phyloP scores from a whole-genome alignment of 1,140 invertebrate species.

The Ips nitidus region DNA sequence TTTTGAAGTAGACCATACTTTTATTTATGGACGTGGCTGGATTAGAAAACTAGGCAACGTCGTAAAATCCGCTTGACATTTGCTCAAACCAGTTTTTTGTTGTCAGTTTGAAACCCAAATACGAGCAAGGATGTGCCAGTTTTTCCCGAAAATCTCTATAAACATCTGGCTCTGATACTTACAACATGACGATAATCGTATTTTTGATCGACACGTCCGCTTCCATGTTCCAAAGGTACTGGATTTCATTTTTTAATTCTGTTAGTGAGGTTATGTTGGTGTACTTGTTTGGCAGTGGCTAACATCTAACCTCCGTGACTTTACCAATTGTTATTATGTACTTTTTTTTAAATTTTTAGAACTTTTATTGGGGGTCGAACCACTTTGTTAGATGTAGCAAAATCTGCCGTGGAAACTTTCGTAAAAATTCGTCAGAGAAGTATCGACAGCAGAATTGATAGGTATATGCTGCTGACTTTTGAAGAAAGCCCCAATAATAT shows the following conservation, averaged over 20 bases:
- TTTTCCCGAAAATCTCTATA: constrained; percentile 5
- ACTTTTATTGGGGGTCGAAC: constrained; percentile 95
- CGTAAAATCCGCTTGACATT: constrained; percentile 17
- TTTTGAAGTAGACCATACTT: too few relatives aligned
- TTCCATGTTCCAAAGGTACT: constrained; percentile 92
- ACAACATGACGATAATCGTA: constrained; percentile 96
- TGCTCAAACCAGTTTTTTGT: constrained; percentile 22
- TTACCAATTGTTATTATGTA: neutral
- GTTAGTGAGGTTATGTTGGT: constrained; percentile 28
- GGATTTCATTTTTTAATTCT: constrained; percentile 4
- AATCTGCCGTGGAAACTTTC: constrained; percentile 97
- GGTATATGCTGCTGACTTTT: constrained; percentile 98
- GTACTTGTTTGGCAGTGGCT: constrained; percentile 20
- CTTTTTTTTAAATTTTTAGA: constrained; percentile 53
- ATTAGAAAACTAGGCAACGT: constrained; percentile 7
- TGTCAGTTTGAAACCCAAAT: constrained; percentile 26
- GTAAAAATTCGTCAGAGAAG: constrained; percentile 95
- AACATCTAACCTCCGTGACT: neutral
- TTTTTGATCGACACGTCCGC: constrained; percentile 98
- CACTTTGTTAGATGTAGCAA: constrained; percentile 94
- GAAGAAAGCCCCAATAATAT: constrained; percentile 97
- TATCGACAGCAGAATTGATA: constrained; percentile 90
- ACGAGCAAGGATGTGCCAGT: constrained; percentile 11
- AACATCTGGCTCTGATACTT: constrained; percentile 14
- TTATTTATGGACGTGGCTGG: neutral